Evolutionary conservation across 2,888 invertebrate genomes (phyloP), one percentile per base, ranked within the genome.

Genomic region (Resseliella maxima): DNA sequence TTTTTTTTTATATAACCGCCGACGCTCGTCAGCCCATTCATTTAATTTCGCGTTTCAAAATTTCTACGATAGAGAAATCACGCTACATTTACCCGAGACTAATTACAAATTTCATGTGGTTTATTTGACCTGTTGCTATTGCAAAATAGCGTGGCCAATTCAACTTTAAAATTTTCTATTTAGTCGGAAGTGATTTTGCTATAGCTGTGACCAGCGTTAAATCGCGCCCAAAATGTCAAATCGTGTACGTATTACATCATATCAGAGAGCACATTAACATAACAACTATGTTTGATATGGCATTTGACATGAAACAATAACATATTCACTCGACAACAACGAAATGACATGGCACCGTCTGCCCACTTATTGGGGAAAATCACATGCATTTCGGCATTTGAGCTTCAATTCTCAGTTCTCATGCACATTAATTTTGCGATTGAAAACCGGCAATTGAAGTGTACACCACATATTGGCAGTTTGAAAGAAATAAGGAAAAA

Each of bases 271-370:
- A 72, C 12, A 72, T 72, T 72, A 31, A 31, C 72, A 72, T 59
- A 31, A 35, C 35, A 72, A 72, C 18, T 72, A 72, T 27, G 31
- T 35, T 72, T 72, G 35, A 72, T 72, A 35, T 72, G 72, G 72
- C 72, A 31, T 72, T 72, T 72, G 72, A 72, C 72, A 72, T 72
- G 72, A 72, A 72, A 72, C 72, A 31, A 72, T 72, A 18, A 72
- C 15, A 35, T 27, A 50, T 72, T 15, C 31, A n/a, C n/a, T n/a
- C n/a, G n/a, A n/a, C 27, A 3, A 8, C 59, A 5, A 31, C 2
- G 31, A 31, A 31, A 3, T 59, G 59, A 5, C 41, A 24, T 59
- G 27, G 3, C 6, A 3, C 5, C 15, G 15, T 10, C 72, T 35
- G 35, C 72, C 27, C 24, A 59, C 59, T 59, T 72, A 72, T 72